Percentiles rank a stretch among this genome's conserved stretches.
Conservation (phyloP, 2,113 vertebrate genomes). For the Eubucco bourcierii region DNA sequence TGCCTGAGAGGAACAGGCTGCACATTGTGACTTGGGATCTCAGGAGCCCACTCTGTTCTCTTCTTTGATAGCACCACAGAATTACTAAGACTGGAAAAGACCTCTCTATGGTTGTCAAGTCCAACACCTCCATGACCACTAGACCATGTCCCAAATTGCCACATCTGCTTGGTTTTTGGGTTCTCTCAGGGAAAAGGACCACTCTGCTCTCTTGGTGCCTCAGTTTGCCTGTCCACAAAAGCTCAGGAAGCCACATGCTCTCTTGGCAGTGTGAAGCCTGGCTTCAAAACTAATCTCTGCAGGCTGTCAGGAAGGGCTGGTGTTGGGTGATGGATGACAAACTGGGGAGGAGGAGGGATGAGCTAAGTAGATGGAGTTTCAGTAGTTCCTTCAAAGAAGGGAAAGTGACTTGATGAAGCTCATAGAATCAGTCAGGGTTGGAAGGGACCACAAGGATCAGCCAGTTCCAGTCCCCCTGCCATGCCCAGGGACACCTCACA, state of each 20-base stretch:
- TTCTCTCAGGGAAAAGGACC: not conserved
- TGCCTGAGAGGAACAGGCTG: not conserved
- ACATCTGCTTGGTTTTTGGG: not conserved
- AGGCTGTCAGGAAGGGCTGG: not conserved
- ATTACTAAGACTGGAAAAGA: too few species aligned
- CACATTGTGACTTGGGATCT: not conserved
- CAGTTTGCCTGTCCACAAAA: not conserved
- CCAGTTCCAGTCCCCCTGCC: too few species aligned
- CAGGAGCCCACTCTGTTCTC: not conserved
- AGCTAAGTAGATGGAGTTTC: not conserved
- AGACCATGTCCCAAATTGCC: too few species aligned
- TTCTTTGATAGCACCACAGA: too few species aligned
- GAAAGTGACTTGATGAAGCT: fast-evolving
- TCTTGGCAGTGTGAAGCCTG: not conserved
- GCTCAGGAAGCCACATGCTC: not conserved
- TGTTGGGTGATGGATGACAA: too few species aligned
- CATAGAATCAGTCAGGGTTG: too few species aligned
- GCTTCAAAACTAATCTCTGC: not conserved
- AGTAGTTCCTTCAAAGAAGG: not conserved
- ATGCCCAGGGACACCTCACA: too few species aligned
- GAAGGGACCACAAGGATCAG: too few species aligned
- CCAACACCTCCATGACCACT: too few species aligned
- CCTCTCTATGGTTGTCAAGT: too few species aligned
- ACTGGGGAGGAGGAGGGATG: not conserved
- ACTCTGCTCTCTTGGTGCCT: not conserved